Evolutionary conservation across 2,113 vertebrate species (phyloP), one percentile per base, ranked within the genome.

Genomic region (Corydoras maculifer): DNA sequence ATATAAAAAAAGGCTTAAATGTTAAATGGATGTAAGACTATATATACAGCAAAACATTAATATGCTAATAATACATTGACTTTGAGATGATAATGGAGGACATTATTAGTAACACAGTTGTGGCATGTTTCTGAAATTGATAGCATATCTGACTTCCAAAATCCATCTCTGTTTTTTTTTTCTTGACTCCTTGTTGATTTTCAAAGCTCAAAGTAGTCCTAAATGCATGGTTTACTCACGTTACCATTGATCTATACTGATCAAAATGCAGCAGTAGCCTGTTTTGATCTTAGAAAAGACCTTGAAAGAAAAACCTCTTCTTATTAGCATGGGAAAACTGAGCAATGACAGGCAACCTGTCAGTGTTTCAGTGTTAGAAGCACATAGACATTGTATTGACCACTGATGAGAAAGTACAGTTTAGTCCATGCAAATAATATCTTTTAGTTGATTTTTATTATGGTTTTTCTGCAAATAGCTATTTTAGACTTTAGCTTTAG

Each of bases 211-310:
- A 84, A 68, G 83, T 83, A 78, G 76, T 62, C 78, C 70, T 68
- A 63, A 48, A 18, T 8, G 51, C 74, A 70, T 73, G 83, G 66
- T 9, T 77, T 31, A 15, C 57, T 77, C 81, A 75, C 65, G 65
- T 66, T 59, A 64, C 68, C 80, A 81, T 65, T 79, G 83, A 84
- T 86, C 80, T 85, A 68, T 69, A 75, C 77, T 86, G 83, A 86
- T 85, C 76, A 66, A 64, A 81, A 83, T 82, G 74, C 72, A 72
- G 18, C 72, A 67, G 75, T 43, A 68, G 80, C 9, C 18, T 55
- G 75, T 82, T 86, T 74, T 86, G 79, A 85, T 84, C 83, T 85
- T 65, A 59, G 64, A 70, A 51, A 53, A 82, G 67, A 85, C 79
- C 80, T 81, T 75, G 75, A 78, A 61, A 82, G 62, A 74, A 70